Conservation (phyloP, 2,888 invertebrate species). For the Acronicta psi region DNA sequence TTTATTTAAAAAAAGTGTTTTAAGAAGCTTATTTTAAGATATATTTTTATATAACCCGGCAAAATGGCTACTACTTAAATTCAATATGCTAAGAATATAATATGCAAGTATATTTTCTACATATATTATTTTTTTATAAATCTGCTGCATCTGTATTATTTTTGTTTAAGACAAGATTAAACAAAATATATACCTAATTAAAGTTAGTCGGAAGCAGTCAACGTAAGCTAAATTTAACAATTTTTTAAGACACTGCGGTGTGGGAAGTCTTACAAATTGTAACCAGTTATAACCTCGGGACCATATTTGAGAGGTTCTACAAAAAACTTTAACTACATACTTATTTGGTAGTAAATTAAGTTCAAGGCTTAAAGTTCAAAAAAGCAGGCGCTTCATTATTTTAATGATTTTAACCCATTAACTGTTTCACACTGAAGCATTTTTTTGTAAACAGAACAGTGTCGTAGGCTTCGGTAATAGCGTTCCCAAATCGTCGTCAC, state of each 20-base stretch:
- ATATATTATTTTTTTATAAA: too few species aligned
- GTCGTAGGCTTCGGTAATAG: too few species aligned
- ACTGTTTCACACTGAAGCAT: neutral
- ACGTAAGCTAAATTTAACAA: too few species aligned
- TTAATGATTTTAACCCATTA: neutral
- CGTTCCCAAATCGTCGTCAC: too few species aligned
- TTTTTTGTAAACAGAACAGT: neutral
- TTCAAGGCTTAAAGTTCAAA: conserved; percentile 7
- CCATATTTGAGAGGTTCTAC: conserved; percentile 22
- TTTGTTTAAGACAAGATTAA: too few species aligned
- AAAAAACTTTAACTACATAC: neutral
- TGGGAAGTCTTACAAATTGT: neutral
- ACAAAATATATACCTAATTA: too few species aligned
- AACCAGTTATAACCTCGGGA: conserved; percentile 19
- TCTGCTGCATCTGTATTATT: too few species aligned
- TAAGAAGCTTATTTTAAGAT: conserved; percentile 13
- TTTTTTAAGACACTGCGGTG: too few species aligned
- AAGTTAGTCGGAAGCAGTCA: too few species aligned
- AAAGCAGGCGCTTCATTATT: neutral
- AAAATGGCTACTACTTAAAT: conserved; percentile 16
- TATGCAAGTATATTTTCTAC: conserved; percentile 19
- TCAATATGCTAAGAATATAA: too few species aligned
- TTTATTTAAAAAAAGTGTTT: conserved; percentile 22
- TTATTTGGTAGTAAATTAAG: conserved; percentile 1
- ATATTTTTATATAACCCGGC: conserved; percentile 32